Evolutionary conservation across 2,797 vertebrate species (phyloP).

Genomic region (Chelonia mydas): DNA sequence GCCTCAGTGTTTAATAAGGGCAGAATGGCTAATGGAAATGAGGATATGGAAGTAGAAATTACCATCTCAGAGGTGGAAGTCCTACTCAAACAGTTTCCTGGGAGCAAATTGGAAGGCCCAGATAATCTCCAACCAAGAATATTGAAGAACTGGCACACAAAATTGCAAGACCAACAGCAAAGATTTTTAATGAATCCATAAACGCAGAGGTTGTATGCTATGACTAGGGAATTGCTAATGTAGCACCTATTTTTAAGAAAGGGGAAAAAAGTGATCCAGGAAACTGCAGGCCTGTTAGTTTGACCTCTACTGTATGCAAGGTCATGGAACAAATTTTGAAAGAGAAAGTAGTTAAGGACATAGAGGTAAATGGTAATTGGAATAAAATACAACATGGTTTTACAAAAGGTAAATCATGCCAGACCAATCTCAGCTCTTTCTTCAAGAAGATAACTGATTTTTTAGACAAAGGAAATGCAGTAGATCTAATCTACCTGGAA

Average conservation of each 20-base stretch:
- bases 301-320: background rate
- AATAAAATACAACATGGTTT: background rate
- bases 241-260: background rate
- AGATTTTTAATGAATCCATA: background rate
- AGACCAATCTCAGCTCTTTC: background rate
- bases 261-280: background rate
- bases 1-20: too few species aligned
- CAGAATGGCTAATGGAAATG: too few species aligned
- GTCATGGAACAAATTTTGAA: background rate
- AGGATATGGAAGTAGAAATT: too few species aligned
- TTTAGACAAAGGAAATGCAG: background rate
- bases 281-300: background rate
- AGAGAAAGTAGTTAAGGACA: background rate
- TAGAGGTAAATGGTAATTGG: background rate
- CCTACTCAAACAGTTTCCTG: background rate
- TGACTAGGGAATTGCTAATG: background rate
- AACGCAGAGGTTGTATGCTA: background rate
- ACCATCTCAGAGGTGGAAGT: background rate
- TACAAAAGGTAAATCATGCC: background rate
- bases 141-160: background rate
- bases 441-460: background rate
- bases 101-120: too few species aligned
- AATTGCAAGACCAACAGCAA: background rate
- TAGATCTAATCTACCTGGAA: background rate
- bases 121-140: background rate